These are phyloP conservation scores for Liposcelis brunnea DNA, from an alignment of 2,888 invertebrate genomes.

Conservation along the genomic window DNA sequence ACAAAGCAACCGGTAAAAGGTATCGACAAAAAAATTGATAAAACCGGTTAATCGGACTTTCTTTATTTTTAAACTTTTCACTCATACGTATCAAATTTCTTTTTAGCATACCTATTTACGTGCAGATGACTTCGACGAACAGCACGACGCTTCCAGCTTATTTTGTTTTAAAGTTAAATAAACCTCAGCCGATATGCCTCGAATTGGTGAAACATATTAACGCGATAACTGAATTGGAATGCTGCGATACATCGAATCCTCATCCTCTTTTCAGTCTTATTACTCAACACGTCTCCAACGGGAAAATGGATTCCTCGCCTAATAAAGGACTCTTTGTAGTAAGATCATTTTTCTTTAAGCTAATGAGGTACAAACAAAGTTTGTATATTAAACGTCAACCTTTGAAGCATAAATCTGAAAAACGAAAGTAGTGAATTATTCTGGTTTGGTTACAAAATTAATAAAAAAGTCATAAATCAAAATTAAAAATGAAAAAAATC, in stretches of 20 bases:
- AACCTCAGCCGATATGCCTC: constrained; percentile 71
- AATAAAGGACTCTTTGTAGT: constrained; percentile 73
- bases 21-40: constrained; percentile 21
- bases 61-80: background rate
- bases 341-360: constrained; percentile 21
- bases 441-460: too few relatives aligned
- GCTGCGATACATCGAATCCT: constrained; percentile 33
- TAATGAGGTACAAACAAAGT: background rate
- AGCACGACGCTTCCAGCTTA: constrained; percentile 81
- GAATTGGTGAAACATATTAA: constrained; percentile 53
- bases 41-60: background rate
- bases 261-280: constrained; percentile 60
- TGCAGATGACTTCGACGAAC: constrained; percentile 62
- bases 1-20: constrained; percentile 47
- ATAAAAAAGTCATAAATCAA: too few relatives aligned
- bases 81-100: constrained; percentile 10
- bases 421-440: too few relatives aligned
- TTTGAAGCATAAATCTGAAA: too few relatives aligned
- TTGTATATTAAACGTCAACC: background rate
- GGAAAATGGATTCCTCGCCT: constrained; percentile 50
- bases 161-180: constrained; percentile 66
- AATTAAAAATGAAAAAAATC: too few relatives aligned
- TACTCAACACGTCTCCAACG: constrained; percentile 58
- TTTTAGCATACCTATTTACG: constrained; percentile 58
- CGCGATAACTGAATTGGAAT: constrained; percentile 39